phyloP scores from a whole-genome alignment of 1,140 invertebrate genomes.

The Ceratitis capitata region DNA sequence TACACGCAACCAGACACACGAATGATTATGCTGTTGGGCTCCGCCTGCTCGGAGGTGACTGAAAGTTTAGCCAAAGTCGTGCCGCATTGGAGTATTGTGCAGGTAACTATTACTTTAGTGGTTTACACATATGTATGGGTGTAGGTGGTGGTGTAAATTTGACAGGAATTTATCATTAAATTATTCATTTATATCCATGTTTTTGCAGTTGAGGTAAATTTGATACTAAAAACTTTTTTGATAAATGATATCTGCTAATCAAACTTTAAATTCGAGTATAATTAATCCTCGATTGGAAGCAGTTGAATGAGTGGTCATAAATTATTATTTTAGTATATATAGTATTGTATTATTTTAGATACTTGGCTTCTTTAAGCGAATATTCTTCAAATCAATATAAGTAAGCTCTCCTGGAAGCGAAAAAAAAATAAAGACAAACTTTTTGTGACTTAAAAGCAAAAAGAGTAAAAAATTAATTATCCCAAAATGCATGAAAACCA shows the following conservation, averaged over 20 bases:
- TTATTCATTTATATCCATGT: neutral
- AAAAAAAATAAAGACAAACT: too few species aligned
- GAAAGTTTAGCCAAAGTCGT: slow-evolving; percentile 89
- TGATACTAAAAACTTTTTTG: neutral
- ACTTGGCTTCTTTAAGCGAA: too few species aligned
- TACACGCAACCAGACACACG: slow-evolving; percentile 77
- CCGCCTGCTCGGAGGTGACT: slow-evolving; percentile 88
- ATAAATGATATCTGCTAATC: neutral
- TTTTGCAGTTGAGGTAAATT: neutral
- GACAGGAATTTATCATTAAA: neutral
- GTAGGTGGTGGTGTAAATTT: neutral
- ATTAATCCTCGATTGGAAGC: neutral
- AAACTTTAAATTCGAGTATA: neutral
- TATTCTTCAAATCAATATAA: too few species aligned
- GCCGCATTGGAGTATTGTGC: slow-evolving; percentile 90
- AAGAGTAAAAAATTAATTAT: too few species aligned
- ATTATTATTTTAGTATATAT: too few species aligned
- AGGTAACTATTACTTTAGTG: slow-evolving; percentile 70
- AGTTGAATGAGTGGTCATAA: neutral
- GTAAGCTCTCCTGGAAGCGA: too few species aligned
- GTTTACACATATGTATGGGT: too few species aligned
- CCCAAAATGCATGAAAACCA: too few species aligned
- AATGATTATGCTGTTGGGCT: slow-evolving; percentile 84
- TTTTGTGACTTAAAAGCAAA: too few species aligned
- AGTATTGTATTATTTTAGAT: too few species aligned